A percentile compares a stretch with the other conserved stretches of the same genome.
phyloP scores from a whole-genome alignment of 2,888 invertebrate species.

The Drosophila ustulata region DNA sequence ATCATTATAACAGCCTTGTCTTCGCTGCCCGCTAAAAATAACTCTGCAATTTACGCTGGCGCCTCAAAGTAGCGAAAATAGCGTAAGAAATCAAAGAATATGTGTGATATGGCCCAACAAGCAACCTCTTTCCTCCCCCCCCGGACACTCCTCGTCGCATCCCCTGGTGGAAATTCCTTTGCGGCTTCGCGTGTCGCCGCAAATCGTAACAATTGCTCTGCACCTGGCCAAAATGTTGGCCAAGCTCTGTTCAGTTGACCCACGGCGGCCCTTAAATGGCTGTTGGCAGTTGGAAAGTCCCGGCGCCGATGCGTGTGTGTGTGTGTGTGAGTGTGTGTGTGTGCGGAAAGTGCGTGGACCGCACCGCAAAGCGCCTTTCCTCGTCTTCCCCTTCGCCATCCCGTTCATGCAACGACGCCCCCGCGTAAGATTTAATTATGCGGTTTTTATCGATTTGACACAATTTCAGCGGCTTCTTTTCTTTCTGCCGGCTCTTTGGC shows the following conservation, averaged over 20 bases:
- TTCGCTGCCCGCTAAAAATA: constrained; percentile 20
- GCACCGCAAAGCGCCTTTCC: constrained; percentile 7
- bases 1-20: neutral
- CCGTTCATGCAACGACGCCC: constrained; percentile 43
- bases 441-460: constrained; percentile 82
- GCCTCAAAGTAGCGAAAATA: constrained; percentile 32
- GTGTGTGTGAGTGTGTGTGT: constrained; percentile 16
- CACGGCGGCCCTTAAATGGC: constrained; percentile 58
- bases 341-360: constrained; percentile 60
- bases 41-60: constrained; percentile 4
- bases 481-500: constrained; percentile 18
- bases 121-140: neutral
- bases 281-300: constrained; percentile 31
- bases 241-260: constrained; percentile 73
- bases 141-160: neutral
- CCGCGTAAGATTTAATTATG: constrained; percentile 79
- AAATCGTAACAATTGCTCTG: constrained; percentile 34
- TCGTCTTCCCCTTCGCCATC: neutral
- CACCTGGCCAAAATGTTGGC: constrained; percentile 57
- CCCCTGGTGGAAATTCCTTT: constrained; percentile 14
- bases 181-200: constrained; percentile 51
- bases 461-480: constrained; percentile 69
- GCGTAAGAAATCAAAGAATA: constrained; percentile 16
- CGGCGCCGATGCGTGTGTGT: constrained; percentile 50
- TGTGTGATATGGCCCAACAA: constrained; percentile 6